Evolutionary conservation across 2,797 vertebrate genomes (phyloP), one percentile per base, ranked within the genome.

Genomic region (Rhyacichthys aspro): DNA sequence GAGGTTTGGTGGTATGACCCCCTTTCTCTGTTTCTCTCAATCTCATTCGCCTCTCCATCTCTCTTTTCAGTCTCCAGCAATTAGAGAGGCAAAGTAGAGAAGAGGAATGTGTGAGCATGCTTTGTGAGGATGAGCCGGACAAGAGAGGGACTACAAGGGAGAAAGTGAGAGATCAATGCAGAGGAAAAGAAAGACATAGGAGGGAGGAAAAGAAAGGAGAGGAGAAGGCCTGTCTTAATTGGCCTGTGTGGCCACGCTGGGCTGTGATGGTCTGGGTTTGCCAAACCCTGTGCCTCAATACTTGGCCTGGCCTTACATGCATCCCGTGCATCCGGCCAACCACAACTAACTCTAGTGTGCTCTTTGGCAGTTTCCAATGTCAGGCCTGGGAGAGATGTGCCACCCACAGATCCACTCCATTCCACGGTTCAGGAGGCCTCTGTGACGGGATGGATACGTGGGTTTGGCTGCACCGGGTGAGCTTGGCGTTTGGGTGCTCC

Each of bases 261-360:
- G 80, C 79, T 84, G 82, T 70, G 81, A 82, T 85, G 81, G 80
- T 84, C 77, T 76, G 58, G 74, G 64, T 55, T 74, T 91, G 90
- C 89, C 89, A 91, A 90, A 90, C 77, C 86, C 78, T 78, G 82
- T 84, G 86, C 87, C 88, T 92, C 90, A 91, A 88, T 88, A 86
- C 79, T 89, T 92, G 92, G 90, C 90, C 80, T 71, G 82, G 82
- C 78, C 88, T 89, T 85, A 84, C 83, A 83, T 88, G 87, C 90
- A 91, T 91, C 91, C 90, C 90, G 86, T 92, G 91, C 89, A 80
- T 90, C 85, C 89, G 78, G 88, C 90, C 90, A 92, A 91, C 89
- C 91, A 90, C 84, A 90, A 91, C 87, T 92, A 93, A 93, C 85
- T 88, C 88, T 79, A 89, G 86, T 85, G 85, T 89, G 87, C 90